A percentile compares a stretch with the other conserved stretches of the same genome.
Conservation (phyloP, 64 coral and sea anemone species). For the Catalaphyllia jardinei region DNA sequence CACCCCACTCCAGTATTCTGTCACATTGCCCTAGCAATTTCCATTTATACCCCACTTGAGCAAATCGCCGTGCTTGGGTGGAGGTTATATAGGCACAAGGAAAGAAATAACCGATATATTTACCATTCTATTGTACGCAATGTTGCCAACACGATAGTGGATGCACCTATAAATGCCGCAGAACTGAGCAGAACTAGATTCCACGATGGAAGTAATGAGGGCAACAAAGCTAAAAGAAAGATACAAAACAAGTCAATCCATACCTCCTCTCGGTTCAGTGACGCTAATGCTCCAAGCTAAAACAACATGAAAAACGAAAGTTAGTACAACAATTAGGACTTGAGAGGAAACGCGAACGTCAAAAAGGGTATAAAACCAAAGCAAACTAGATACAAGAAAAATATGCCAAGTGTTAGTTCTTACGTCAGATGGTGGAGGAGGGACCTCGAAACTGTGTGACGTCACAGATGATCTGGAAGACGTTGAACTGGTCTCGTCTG, state of each 20-base stretch:
- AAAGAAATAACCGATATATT: too few relatives aligned
- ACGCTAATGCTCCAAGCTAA: conserved; percentile 56
- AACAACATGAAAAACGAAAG: not conserved
- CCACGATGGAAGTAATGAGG: too few relatives aligned
- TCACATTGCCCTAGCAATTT: too few relatives aligned
- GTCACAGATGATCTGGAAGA: conserved; percentile 29
- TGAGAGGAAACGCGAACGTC: not conserved
- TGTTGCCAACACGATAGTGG: too few relatives aligned
- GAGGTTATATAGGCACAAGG: too few relatives aligned
- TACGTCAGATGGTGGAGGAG: conserved; percentile 19
- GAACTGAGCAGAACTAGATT: too few relatives aligned
- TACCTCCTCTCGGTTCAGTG: conserved; percentile 49
- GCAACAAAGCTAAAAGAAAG: too few relatives aligned
- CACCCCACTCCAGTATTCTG: too few relatives aligned
- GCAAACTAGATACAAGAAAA: not conserved
- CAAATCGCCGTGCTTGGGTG: too few relatives aligned
- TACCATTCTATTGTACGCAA: too few relatives aligned
- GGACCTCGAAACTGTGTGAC: conserved; percentile 41
- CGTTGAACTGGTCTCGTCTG: conserved; percentile 26
- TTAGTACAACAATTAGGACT: not conserved
- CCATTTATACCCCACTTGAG: too few relatives aligned
- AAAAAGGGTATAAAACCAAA: not conserved
- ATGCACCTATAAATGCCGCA: too few relatives aligned
- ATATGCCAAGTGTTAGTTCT: not conserved
- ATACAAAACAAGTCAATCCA: not conserved